Percentiles rank a stretch among this genome's conserved stretches.
phyloP scores from a whole-genome alignment of 2,797 vertebrate species.

The Falco naumanni region DNA sequence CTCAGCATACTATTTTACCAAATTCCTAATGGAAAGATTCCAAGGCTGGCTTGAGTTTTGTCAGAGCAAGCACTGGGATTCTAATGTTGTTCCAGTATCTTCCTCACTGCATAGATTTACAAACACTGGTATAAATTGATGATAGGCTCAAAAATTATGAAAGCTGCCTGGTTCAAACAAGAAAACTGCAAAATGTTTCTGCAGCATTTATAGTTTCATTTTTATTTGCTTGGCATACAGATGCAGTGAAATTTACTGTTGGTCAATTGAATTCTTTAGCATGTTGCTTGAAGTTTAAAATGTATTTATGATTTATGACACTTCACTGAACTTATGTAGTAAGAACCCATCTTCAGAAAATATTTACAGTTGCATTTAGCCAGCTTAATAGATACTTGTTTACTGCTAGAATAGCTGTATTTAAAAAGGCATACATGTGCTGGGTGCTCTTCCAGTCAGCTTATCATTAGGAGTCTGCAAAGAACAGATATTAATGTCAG shows the following conservation, averaged over 20 bases:
- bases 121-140: neutral
- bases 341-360: neutral
- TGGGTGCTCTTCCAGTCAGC: neutral
- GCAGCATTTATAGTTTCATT: neutral
- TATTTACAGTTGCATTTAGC: neutral
- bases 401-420: neutral
- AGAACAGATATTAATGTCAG: neutral
- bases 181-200: neutral
- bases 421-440: neutral
- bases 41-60: neutral
- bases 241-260: neutral
- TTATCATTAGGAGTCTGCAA: neutral
- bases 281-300: neutral
- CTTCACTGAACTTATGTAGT: neutral
- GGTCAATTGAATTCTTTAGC: neutral
- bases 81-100: neutral
- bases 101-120: neutral
- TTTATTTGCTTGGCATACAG: neutral
- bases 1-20: neutral
- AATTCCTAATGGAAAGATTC: neutral
- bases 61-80: neutral
- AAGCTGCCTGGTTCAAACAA: neutral
- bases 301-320: neutral
- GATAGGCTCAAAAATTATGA: neutral
- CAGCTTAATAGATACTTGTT: neutral